These are phyloP conservation scores for Grantiella picta DNA, from an alignment of 2,113 vertebrate genomes.

Conservation along the genomic window DNA sequence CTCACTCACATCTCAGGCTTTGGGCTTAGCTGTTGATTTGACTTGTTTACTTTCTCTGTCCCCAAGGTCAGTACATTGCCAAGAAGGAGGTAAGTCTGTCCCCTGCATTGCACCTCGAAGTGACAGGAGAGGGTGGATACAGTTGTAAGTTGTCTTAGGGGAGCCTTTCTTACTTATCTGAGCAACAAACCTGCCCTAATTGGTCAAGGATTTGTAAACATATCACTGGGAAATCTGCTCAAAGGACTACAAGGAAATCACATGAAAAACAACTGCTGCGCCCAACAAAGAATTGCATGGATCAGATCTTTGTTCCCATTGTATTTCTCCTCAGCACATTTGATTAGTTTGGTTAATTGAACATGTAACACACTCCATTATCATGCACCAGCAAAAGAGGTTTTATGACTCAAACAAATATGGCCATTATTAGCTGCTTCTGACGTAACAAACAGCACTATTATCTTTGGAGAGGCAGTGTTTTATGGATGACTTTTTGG, in stretches of 20 bases:
- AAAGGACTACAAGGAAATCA: neutral
- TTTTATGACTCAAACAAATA: slow-evolving; percentile 51
- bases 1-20: neutral
- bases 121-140: neutral
- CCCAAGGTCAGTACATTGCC: neutral
- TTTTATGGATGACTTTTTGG: slow-evolving; percentile 34
- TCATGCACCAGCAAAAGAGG: slow-evolving; percentile 1
- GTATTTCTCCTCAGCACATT: neutral
- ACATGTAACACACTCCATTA: slow-evolving; percentile 43
- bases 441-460: slow-evolving; percentile 49
- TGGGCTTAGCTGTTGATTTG: neutral
- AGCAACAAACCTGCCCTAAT: neutral
- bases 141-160: neutral
- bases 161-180: neutral
- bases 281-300: neutral
- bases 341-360: slow-evolving; percentile 61
- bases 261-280: neutral
- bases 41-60: neutral
- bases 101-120: neutral
- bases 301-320: neutral
- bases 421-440: slow-evolving; percentile 52
- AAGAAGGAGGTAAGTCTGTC: neutral
- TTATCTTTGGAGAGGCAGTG: neutral
- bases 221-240: neutral
- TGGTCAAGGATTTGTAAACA: neutral